phyloP scores from a whole-genome alignment of 2,113 vertebrate genomes.

The Seriola dumerili region DNA sequence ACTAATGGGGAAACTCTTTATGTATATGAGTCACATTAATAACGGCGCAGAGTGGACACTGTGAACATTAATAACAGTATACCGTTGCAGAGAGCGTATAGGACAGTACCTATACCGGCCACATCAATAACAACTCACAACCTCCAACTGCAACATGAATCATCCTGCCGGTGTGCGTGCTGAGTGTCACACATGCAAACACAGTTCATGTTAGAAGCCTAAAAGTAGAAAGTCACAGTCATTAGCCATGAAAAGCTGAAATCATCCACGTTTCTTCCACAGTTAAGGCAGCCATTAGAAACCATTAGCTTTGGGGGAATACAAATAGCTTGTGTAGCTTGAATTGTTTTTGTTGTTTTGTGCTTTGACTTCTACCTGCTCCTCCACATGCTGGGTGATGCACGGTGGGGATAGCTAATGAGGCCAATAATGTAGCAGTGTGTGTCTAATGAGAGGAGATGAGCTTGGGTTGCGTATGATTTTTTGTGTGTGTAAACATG shows the following conservation, averaged over 20 bases:
- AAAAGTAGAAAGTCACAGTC: slow-evolving; percentile 53
- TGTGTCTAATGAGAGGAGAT: slow-evolving; percentile 74
- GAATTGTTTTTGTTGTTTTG: slow-evolving; percentile 40
- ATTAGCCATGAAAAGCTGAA: slow-evolving; percentile 42
- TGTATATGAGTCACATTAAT: slow-evolving; percentile 85
- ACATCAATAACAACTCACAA: slow-evolving; percentile 77
- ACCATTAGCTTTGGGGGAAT: slow-evolving; percentile 36
- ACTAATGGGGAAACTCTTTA: slow-evolving; percentile 83
- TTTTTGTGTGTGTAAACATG: slow-evolving; percentile 42
- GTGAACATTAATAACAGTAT: slow-evolving; percentile 76
- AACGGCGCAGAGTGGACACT: slow-evolving; percentile 75
- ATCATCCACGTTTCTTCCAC: slow-evolving; percentile 20
- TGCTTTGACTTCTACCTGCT: slow-evolving; percentile 45
- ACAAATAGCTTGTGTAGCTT: slow-evolving; percentile 20
- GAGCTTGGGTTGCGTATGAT: slow-evolving; percentile 45
- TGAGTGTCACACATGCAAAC: slow-evolving; percentile 45
- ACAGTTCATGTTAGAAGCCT: slow-evolving; percentile 17
- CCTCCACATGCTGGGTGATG: slow-evolving; percentile 63
- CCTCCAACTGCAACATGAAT: slow-evolving; percentile 70
- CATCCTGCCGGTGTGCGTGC: slow-evolving; percentile 42
- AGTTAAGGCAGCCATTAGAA: slow-evolving; percentile 38
- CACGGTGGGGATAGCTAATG: slow-evolving; percentile 70
- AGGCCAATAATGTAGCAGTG: slow-evolving; percentile 74
- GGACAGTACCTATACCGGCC: slow-evolving; percentile 35
- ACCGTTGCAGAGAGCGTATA: slow-evolving; percentile 59